Evolutionary conservation across 2,797 vertebrate genomes (phyloP).

Genomic region (Ispidina lecontei): DNA sequence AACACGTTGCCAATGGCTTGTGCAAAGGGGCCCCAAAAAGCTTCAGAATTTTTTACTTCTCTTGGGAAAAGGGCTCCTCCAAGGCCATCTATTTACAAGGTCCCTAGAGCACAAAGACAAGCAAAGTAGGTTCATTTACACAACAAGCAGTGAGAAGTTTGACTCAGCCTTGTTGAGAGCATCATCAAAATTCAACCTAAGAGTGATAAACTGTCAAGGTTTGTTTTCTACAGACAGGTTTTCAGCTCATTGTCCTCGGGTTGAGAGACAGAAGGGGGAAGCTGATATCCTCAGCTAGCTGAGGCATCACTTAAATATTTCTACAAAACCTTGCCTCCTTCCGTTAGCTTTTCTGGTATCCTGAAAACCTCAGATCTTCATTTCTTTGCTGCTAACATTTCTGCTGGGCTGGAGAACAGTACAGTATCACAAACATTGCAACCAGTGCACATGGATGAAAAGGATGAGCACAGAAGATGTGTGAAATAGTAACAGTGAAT

Average conservation of each 20-base stretch:
- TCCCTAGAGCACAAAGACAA: background rate
- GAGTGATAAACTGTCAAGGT: background rate
- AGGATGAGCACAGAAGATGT: background rate
- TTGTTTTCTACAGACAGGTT: background rate
- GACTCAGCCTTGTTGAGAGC: background rate
- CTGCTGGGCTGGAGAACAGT: background rate
- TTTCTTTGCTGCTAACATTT: background rate
- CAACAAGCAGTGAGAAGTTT: background rate
- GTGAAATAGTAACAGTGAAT: background rate
- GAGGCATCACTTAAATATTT: background rate
- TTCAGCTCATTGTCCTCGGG: background rate
- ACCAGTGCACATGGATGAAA: background rate
- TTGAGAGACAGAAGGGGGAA: background rate
- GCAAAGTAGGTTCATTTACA: background rate
- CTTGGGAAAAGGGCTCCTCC: background rate
- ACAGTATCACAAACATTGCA: background rate
- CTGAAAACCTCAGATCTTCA: background rate
- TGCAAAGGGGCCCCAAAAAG: background rate
- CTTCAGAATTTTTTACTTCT: background rate
- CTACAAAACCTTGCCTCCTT: background rate
- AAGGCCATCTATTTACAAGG: background rate
- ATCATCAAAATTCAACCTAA: background rate
- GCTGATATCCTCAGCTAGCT: background rate
- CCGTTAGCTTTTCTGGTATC: background rate
- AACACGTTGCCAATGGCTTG: background rate